These are phyloP conservation scores for Linurgus olivaceus DNA, from an alignment of 2,797 vertebrate genomes.

Conservation along the genomic window DNA sequence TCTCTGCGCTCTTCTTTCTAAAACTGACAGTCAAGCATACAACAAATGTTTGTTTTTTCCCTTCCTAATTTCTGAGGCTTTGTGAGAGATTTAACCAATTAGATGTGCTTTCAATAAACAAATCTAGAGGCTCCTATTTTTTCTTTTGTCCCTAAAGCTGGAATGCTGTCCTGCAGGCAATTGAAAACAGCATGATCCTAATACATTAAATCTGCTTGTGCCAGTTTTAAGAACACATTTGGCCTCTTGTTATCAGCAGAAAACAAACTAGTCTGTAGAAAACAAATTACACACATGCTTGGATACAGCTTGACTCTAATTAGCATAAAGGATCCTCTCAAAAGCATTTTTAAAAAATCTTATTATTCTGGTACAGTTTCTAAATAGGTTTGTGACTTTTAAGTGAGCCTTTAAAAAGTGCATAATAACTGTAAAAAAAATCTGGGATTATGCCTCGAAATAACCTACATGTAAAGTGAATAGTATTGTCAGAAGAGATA, in stretches of 20 bases:
- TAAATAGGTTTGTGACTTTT: not conserved
- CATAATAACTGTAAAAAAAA: not conserved
- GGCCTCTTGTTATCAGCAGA: constrained; percentile 51
- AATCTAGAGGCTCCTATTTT: constrained; percentile 31
- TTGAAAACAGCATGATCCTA: constrained; percentile 38
- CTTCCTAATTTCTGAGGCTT: not conserved
- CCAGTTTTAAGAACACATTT: constrained; percentile 41
- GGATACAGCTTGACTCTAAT: not conserved
- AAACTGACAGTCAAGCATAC: not conserved
- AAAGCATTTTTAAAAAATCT: not conserved
- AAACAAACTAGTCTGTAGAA: not conserved
- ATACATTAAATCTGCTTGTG: constrained; percentile 56
- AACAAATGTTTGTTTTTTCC: not conserved
- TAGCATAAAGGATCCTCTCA: not conserved
- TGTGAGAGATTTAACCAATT: constrained; percentile 20
- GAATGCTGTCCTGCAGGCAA: constrained; percentile 54
- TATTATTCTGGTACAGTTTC: not conserved
- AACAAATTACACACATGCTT: not conserved
- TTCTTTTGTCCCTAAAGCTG: constrained; percentile 42
- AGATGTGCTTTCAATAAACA: constrained; percentile 54
- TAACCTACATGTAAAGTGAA: not conserved
- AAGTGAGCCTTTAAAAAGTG: not conserved
- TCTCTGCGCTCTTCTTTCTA: not conserved
- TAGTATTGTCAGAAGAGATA: not conserved
- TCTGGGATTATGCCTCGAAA: not conserved